Base-by-base conservation (phyloP, 2,888 invertebrate genomes). In the Caenorhabditis parvicauda region DNA sequence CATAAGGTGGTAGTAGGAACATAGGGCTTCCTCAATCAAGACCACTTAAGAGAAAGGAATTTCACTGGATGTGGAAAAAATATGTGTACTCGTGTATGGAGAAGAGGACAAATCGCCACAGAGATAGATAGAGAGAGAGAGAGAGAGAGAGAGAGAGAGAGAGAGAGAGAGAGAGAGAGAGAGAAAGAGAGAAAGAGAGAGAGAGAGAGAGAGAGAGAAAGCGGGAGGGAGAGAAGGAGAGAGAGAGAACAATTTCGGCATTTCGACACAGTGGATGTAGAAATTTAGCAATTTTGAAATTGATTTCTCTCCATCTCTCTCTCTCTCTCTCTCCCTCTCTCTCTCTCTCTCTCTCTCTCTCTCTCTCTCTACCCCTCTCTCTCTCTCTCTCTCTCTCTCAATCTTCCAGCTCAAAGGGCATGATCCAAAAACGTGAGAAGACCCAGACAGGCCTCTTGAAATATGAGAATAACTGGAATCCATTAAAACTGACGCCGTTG, bases 291-390 rank as follows among this genome's bases (percentile, higher is more conserved):
- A 14, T 7, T 7, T 21, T 14, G 22, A 3, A 3, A 1, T 21
- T 28, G 14, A 19, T 9, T 27, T 50, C 39, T 17, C 9, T 2
- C 35, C 35, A 28, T 29, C 21, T 42, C 46, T 39, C 38, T 25
- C 51, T 45, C 41, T 59, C 55, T 41, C 48, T 46, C 47, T 43
- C 39, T 44, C 53, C 56, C 41, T 42, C 52, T 32, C 35, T 54
- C 22, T 42, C 48, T 19, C 32, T 27, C 25, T 27, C 29, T 28
- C 39, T 41, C 7, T 41, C 50, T 41, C 50, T 27, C 41, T 39
- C 4, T 41, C 29, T 39, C 38, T 38, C 19, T 37, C 38, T 50
- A 25, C 21, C 19, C 12, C 44, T 28, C 25, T 21, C 24, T 45
- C 27, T 14, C 32, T 3, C 17, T 45, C n/a, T n/a, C n/a, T n/a